Evolutionary conservation across 2,797 vertebrate species (phyloP).

Genomic region (Enteromius paludinosus): DNA sequence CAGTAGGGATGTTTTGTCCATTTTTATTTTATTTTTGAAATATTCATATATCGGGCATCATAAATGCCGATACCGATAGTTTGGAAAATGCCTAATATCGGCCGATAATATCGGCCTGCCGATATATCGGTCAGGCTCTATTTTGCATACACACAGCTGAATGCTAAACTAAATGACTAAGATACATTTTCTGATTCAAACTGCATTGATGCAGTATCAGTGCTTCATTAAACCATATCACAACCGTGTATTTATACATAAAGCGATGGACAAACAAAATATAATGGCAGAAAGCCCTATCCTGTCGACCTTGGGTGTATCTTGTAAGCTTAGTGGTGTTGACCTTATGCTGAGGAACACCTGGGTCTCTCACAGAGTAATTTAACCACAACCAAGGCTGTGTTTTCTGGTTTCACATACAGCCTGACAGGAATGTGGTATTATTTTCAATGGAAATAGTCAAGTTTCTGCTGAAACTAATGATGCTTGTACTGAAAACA

Average conservation of each 20-base stretch:
- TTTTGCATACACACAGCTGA: neutral
- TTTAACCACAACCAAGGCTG: conserved; percentile 4
- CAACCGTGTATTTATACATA: neutral
- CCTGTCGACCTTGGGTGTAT: neutral
- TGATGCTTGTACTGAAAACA: neutral
- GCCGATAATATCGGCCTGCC: too few relatives aligned
- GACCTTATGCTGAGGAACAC: neutral
- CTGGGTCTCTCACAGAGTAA: neutral
- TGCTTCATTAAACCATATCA: neutral
- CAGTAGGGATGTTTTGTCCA: too few relatives aligned
- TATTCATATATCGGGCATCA: too few relatives aligned
- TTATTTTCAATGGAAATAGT: conserved; percentile 15
- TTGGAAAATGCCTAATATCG: too few relatives aligned
- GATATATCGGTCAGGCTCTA: too few relatives aligned
- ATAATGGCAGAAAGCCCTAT: neutral
- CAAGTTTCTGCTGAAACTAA: conserved; percentile 28
- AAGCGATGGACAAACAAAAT: neutral
- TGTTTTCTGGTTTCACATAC: neutral
- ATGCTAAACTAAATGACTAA: neutral
- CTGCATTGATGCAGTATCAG: neutral
- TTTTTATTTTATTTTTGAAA: too few relatives aligned
- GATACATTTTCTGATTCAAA: neutral
- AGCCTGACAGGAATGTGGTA: neutral
- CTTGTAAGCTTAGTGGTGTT: neutral
- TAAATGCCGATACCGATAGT: too few relatives aligned